Evolutionary conservation across 2,797 vertebrate genomes (phyloP), one percentile per base, ranked within the genome.

Genomic region (Micrastur ruficollis): DNA sequence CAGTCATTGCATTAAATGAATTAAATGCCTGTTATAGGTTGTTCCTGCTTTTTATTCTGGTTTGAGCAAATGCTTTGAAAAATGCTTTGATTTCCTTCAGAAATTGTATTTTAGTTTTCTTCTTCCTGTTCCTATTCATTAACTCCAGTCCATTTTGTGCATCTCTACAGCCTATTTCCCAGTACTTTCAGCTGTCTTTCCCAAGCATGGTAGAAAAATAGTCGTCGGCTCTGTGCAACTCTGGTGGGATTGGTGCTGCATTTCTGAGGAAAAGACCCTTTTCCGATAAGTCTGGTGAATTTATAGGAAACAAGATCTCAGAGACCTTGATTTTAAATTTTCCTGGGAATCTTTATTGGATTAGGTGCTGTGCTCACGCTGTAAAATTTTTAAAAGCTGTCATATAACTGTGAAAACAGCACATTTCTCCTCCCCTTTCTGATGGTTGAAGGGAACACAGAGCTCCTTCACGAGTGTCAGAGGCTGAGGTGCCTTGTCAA

Each of bases 371-470:
- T 0, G 0, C 42, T 96, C 13, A 7, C n/a, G 62, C 84, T 86
- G 75, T 92, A 87, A 92, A 82, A 81, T 61, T 88, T 84, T 96
- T 88, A 52, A 89, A 91, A 86, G 65, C 72, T 93, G 78, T 93
- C 81, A 47, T 80, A 31, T 80, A 94, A 67, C 71, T 87, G 59
- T 80, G 78, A 74, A 93, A 97, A 73, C 55, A 67, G 67, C 15
- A 55, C 21, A 82, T 92, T 71, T 91, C 49, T 92, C 46, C 56
- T 83, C 44, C 66, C 16, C 19, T 72, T 73, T 89, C 27, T 27
- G 26, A 12, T 2, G 7, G 61, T 25, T 95, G 55, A 81, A 74
- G 36, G 46, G 65, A 81, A 8, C 65, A 56, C 42, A 89, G 73
- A 76, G 55, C 72, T 74, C 27, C 76, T 89, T 91, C 34, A 34